Percentiles rank a stretch among this genome's conserved stretches.
Evolutionary conservation across 2,797 vertebrate genomes (phyloP).

Genomic region (Trematomus bernacchii): DNA sequence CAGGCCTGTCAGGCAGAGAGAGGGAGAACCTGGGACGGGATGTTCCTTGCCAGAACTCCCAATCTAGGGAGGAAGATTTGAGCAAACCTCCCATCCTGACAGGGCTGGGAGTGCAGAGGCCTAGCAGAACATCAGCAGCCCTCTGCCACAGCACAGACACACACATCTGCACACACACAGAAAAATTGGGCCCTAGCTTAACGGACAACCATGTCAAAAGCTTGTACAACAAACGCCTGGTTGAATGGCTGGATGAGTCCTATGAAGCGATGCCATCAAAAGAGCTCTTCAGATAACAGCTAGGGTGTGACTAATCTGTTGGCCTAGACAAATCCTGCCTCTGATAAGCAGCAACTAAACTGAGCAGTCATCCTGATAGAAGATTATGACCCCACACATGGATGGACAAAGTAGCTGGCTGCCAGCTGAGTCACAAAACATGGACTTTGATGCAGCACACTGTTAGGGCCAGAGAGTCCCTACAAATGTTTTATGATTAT

Average conservation of each 20-base stretch:
- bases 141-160: not conserved
- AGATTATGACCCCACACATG: conserved; percentile 42
- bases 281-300: conserved; percentile 52
- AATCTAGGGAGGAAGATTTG: conserved; percentile 27
- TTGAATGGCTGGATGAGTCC: not conserved
- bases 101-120: conserved; percentile 11
- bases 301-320: conserved; percentile 55
- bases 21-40: not conserved
- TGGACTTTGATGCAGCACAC: not conserved
- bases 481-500: not conserved
- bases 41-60: conserved; percentile 26
- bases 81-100: conserved; percentile 17
- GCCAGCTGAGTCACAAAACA: conserved; percentile 15
- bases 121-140: not conserved
- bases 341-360: conserved; percentile 51
- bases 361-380: conserved; percentile 28
- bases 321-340: conserved; percentile 27
- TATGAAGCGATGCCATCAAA: conserved; percentile 55
- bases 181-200: conserved; percentile 3
- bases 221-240: conserved; percentile 13
- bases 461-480: not conserved
- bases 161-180: not conserved
- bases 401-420: conserved; percentile 8
- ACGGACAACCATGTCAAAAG: conserved; percentile 27
- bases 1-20: conserved; percentile 6